Base-by-base conservation (phyloP, 2,113 vertebrate genomes). In the Rhineura floridana region DNA sequence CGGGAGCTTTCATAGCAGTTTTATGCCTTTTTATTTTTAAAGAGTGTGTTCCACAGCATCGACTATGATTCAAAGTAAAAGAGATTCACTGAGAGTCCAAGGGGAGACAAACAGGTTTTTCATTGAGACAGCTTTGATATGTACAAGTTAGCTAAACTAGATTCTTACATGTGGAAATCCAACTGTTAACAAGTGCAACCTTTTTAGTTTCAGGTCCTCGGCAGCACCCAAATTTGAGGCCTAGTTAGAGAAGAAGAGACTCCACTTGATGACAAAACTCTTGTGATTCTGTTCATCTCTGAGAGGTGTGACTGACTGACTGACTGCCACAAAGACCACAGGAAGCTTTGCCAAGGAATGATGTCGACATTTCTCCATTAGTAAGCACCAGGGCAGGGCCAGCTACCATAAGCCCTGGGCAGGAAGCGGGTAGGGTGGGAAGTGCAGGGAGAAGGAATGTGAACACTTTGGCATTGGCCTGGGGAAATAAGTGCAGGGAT, bases 401-500 rank as follows among this genome's bases (percentile, higher is more conserved):
- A 75, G 63, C 46, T 67, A 86, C 86, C 23, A 80, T 84, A 12
- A 90, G 90, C 86, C 88, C 91, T 89, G 92, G 91, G 93, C 86
- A 88, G 95, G 83, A 90, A 88, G 90, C 84, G 89, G 90, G 21
- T 3, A 1, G 78, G 78, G 92, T 88, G 91, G 78, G 90, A 89
- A 93, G 94, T 94, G 91, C 93, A 94, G 92, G 91, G 93, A 92
- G 88, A 89, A 94, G 95, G 91, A 90, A 95, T 59, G 95, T 95
- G 96, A 94, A 95, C 91, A 92, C 94, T 91, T 89, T 94, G 94
- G 95, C 90, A 80, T 90, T 95, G 91, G 94, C 93, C 85, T 76
- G 93, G 91, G 93, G 95, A 87, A 91, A 87, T 92, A 15, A 94
- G 93, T 95, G 96, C 92, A 92, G 95, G 96, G 95, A 93, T 91